Evolutionary conservation across 2,888 invertebrate species (phyloP).

Genomic region (Tinea trinotella): DNA sequence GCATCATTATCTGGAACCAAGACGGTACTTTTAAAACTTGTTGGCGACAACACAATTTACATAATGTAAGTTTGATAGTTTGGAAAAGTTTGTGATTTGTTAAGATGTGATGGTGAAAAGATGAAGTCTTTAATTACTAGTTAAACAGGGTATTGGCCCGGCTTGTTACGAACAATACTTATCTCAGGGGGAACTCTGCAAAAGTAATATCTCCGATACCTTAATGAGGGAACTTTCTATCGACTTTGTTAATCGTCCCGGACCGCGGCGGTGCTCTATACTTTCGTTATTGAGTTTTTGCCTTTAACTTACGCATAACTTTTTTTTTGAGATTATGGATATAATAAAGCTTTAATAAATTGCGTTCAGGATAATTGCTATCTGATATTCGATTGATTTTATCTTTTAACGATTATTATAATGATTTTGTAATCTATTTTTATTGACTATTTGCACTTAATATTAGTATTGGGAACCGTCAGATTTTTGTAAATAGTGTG

Average conservation of each 20-base stretch:
- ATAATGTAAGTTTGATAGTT: slow-evolving; percentile 4
- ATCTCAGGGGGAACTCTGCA: slow-evolving; percentile 59
- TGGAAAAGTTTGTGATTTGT: slow-evolving; percentile 16
- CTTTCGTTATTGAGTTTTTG: slow-evolving; percentile 24
- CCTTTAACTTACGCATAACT: slow-evolving; percentile 16
- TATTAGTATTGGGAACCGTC: background rate
- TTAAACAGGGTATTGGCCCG: slow-evolving; percentile 63
- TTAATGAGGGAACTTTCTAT: slow-evolving; percentile 70
- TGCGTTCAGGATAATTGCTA: background rate
- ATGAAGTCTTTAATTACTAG: slow-evolving; percentile 53
- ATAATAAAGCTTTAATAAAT: slow-evolving; percentile 12
- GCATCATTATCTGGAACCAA: slow-evolving; percentile 67
- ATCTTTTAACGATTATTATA: background rate
- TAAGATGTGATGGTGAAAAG: slow-evolving; percentile 14
- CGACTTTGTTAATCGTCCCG: slow-evolving; percentile 64
- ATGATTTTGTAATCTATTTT: background rate
- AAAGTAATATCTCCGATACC: slow-evolving; percentile 68
- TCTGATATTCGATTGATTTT: background rate
- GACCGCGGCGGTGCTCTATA: slow-evolving; percentile 37
- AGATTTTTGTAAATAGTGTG: background rate
- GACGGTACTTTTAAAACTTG: slow-evolving; percentile 27
- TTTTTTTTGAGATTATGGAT: slow-evolving; percentile 14
- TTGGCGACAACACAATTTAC: background rate
- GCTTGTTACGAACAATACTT: slow-evolving; percentile 64
- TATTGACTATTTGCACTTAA: background rate